Base-by-base conservation (phyloP, 64 coral and sea anemone genomes). In the Montipora efflorescens region DNA sequence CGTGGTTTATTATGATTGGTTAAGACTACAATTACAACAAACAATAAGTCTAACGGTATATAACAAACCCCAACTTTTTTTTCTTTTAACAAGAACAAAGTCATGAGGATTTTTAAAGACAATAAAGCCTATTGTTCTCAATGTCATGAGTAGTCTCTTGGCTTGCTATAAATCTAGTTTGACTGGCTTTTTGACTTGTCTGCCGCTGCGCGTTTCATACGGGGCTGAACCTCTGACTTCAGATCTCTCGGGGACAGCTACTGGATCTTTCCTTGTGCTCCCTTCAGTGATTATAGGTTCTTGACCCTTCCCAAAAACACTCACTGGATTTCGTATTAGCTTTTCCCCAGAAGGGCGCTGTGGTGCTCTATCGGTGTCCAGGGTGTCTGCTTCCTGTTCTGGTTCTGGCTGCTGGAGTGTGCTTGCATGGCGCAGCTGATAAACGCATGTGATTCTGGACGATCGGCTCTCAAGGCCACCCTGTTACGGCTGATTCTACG, bases 401-500 rank as follows among this genome's bases (percentile, higher is more conserved):
- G 61, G 58, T 13, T 86, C 72, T 45, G 72, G 25, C 84, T 92
- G 19, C 5, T 11, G 90, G 25, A 36, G 28, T 13, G 77, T 48
- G 49, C 86, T 86, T 78, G 72, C 18, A 46, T 86, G 73, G 19
- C 73, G 72, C 18, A 22, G 85, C 71, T 67, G 44, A 67, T 50
- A 75, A 59, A 11, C 53, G 77, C 79, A 48, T 61, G 59, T 8
- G 92, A 89, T 14, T 74, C 82, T 75, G 20, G 21, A 15, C 8
- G 13, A 12, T 64, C 12, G 76, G 25, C 67, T 80, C 62, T 88
- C 77, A 93, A 76, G 47, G 84, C 77, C 36, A 88, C 64, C 72
- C 77, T 87, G 18, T 93, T 88, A 52, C 84, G 61, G 82, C 75
- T 80, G 61, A 93, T n/a, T 36, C 75, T 77, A 79, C 46, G 58